Base-by-base conservation (phyloP, 2,888 invertebrate genomes). In the Pinctada fucata region DNA sequence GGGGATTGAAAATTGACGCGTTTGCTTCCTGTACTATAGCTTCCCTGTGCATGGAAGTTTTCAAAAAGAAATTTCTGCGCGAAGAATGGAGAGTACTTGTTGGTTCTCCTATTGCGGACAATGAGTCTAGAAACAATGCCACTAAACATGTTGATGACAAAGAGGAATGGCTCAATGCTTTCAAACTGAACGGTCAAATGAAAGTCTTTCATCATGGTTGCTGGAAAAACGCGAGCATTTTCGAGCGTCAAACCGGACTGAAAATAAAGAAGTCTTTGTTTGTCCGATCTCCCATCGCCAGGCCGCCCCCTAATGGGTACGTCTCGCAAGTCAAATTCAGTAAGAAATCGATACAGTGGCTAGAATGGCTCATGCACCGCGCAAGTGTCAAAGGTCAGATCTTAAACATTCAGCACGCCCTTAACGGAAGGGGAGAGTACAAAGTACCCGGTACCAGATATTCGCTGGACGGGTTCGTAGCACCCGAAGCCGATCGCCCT, bases 1-100 rank as follows among this genome's bases (percentile, higher is more conserved):
- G 8, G 31, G 72, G 58, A 16, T 70, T 71, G 2, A 75, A 75
- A 13, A 71, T 83, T 16, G 82, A 82, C 67, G 77, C 80, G 6
- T 79, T 82, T 48, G 52, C 77, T 72, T 71, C 67, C 3, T 70
- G 79, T 8, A 82, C 31, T 31, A 31, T 31, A 31, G 31, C 31
- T 31, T 31, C 31, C 31, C 31, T 31, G 31, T 31, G 31, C 31
- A 31, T 31, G 31, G 31, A 31, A 31, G 31, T 31, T 31, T 31
- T 31, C 31, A 31, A 31, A 31, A 31, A 31, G 31, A 31, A 31
- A 31, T 31, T 31, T 31, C 31, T 31, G 31, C 31, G 31, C 31
- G 31, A 31, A 31, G 31, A 31, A 31, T 31, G 31, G 31, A 31
- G 31, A 31, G 31, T 31, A 31, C 31, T 31, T 31, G 31, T 31